Conservation (phyloP, 2,888 invertebrate genomes). For the Ceramica pisi region DNA sequence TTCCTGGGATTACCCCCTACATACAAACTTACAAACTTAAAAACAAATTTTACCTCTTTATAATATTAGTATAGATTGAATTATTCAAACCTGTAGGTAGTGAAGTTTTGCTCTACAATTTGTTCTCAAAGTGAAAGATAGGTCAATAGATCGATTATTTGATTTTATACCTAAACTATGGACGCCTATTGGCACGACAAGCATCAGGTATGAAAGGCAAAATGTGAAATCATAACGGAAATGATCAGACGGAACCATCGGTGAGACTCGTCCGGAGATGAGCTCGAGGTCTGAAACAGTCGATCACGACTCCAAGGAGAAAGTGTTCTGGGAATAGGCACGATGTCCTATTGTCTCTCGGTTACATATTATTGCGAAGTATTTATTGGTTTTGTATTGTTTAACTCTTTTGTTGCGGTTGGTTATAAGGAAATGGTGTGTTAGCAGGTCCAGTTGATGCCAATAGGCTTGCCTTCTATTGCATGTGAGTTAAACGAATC, state of each 20-base stretch:
- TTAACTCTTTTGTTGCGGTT: conserved; percentile 17
- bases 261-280: conserved; percentile 50
- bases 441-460: not conserved
- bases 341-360: conserved; percentile 60
- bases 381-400: conserved; percentile 52
- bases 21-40: too few species aligned
- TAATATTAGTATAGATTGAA: too few species aligned
- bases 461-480: not conserved
- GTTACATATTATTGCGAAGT: conserved; percentile 59
- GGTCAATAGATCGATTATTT: too few species aligned
- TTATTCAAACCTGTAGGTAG: too few species aligned
- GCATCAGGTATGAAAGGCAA: conserved; percentile 9
- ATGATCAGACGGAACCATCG: conserved; percentile 53
- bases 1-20: too few species aligned
- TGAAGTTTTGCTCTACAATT: too few species aligned
- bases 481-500: not conserved
- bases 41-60: too few species aligned
- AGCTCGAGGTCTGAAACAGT: conserved; percentile 61
- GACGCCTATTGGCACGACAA: not conserved
- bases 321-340: conserved; percentile 70
- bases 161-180: too few species aligned
- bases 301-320: conserved; percentile 81
- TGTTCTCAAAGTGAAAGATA: too few species aligned
- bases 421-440: not conserved
- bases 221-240: conserved; percentile 57